Evolutionary conservation across 1,140 invertebrate species (phyloP).

Genomic region (Drosophila neocordata): DNA sequence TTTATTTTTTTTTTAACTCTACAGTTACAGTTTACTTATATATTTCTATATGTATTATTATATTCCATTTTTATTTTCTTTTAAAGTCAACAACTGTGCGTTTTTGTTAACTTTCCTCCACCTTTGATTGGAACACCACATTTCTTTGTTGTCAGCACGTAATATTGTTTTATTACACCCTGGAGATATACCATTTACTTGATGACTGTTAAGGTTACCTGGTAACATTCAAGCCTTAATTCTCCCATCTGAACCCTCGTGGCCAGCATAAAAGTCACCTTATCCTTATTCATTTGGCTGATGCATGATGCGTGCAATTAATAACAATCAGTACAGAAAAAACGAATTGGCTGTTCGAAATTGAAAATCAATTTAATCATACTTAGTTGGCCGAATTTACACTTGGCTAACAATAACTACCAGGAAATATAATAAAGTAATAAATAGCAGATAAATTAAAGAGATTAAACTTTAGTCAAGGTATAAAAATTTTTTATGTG

Average conservation of each 20-base stretch:
- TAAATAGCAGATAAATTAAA: not conserved
- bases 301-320: conserved; percentile 53
- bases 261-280: conserved; percentile 57
- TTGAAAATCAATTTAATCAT: conserved; percentile 6
- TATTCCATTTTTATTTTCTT: not conserved
- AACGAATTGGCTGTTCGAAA: conserved; percentile 8
- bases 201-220: conserved; percentile 61
- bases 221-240: conserved; percentile 52
- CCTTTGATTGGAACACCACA: conserved; percentile 46
- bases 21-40: too few relatives aligned
- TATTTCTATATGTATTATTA: too few relatives aligned
- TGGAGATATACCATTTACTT: conserved; percentile 64
- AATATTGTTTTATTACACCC: conserved; percentile 82
- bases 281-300: conserved; percentile 12
- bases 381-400: not conserved
- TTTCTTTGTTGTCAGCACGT: conserved; percentile 75
- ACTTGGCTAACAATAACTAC: not conserved
- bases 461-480: not conserved
- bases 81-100: not conserved
- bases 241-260: not conserved
- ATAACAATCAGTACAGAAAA: conserved; percentile 60
- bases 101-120: not conserved
- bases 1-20: too few relatives aligned
- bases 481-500: too few relatives aligned
- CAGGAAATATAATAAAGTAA: not conserved